Percentiles rank a stretch among this genome's conserved stretches.
Conservation (phyloP, 2,113 vertebrate species). For the Motacilla tschutschensis region DNA sequence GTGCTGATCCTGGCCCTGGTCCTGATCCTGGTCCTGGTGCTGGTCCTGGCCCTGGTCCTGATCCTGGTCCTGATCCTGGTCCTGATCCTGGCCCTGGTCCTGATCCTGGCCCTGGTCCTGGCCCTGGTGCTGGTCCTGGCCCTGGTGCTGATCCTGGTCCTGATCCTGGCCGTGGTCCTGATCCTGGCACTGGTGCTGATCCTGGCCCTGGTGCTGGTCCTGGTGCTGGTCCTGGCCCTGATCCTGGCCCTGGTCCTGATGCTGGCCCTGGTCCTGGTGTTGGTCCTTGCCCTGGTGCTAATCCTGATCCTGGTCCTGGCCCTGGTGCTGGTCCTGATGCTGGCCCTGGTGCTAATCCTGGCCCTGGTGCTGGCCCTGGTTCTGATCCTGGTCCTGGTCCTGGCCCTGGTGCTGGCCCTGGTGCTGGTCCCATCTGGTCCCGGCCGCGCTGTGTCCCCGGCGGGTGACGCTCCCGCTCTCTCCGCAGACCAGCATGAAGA, state of each 20-base stretch:
- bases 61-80: fast-evolving
- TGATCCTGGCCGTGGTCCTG: background rate
- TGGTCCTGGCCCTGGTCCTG: fast-evolving
- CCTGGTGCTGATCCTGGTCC: background rate
- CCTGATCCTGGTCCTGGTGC: fast-evolving
- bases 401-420: no score
- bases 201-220: background rate
- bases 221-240: fast-evolving
- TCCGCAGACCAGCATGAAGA: conserved; percentile 94
- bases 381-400: fast-evolving
- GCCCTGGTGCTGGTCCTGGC: fast-evolving
- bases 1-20: fast-evolving
- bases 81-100: fast-evolving
- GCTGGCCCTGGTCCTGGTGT: fast-evolving
- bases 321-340: fast-evolving
- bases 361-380: fast-evolving
- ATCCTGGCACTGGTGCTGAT: background rate
- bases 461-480: background rate
- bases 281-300: fast-evolving
- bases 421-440: background rate
- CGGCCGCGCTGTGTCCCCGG: fast-evolving
- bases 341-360: fast-evolving
- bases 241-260: fast-evolving
- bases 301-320: fast-evolving
- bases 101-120: background rate